These are phyloP conservation scores for Ceratosolen fusciceps DNA, from an alignment of 1,140 invertebrate genomes.

Conservation along the genomic window DNA sequence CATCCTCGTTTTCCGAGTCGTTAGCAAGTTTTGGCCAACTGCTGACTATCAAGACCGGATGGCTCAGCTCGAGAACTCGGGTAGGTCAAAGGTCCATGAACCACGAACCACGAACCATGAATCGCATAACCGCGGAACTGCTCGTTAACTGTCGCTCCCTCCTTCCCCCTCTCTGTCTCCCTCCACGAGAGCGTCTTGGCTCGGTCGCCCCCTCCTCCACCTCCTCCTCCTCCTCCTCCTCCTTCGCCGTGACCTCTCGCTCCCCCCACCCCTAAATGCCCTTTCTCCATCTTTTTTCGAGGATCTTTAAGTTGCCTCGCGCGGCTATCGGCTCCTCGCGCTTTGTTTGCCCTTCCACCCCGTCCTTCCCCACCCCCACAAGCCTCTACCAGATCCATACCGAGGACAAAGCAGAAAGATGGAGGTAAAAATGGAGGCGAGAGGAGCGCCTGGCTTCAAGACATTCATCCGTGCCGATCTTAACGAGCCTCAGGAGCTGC, in stretches of 20 bases:
- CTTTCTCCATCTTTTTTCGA: not conserved
- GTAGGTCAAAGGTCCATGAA: constrained; percentile 39
- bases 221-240: not conserved
- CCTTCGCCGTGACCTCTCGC: not conserved
- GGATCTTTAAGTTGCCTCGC: not conserved
- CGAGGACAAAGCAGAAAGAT: constrained; percentile 27
- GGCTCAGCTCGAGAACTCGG: not conserved
- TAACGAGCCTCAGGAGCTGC: constrained; percentile 1
- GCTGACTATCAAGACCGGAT: not conserved
- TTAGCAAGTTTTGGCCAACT: not conserved
- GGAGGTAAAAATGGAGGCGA: not conserved
- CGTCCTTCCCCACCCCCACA: too few relatives aligned
- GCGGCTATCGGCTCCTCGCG: not conserved
- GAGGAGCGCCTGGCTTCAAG: not conserved
- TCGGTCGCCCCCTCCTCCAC: not conserved
- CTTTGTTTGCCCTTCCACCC: constrained; percentile 38
- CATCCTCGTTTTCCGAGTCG: not conserved
- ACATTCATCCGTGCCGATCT: not conserved
- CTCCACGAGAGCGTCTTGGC: too few relatives aligned
- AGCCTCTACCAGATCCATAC: not conserved
- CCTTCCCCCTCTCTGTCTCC: constrained; percentile 1
- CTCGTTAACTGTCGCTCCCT: constrained; percentile 32
- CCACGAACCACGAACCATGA: not conserved
- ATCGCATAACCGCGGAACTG: too few relatives aligned
- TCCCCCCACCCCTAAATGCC: not conserved